A percentile compares a stretch with the other conserved stretches of the same genome.
phyloP scores from a whole-genome alignment of 2,888 invertebrate genomes.

The Patella caerulea region DNA sequence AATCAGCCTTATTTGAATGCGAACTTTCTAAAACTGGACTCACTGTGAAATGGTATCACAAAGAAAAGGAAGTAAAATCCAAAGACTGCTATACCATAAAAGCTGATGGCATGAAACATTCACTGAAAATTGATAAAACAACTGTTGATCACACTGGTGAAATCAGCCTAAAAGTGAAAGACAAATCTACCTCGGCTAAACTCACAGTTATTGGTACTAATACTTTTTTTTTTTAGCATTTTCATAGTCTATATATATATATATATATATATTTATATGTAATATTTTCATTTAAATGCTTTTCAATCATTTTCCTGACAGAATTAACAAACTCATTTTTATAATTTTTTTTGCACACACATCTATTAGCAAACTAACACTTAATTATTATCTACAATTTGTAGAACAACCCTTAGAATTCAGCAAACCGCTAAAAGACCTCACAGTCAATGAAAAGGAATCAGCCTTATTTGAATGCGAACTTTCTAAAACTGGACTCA shows the following conservation, averaged over 20 bases:
- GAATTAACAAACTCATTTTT: too few species aligned
- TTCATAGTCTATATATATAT: too few species aligned
- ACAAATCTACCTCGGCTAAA: slow-evolving; percentile 54
- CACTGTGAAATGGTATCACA: slow-evolving; percentile 89
- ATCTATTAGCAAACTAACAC: too few species aligned
- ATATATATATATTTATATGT: too few species aligned
- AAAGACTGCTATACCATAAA: slow-evolving; percentile 86
- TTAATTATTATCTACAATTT: background rate
- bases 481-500: slow-evolving; percentile 93
- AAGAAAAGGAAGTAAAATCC: slow-evolving; percentile 83
- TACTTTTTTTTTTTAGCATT: too few species aligned
- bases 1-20: slow-evolving; percentile 84
- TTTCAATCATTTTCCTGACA: too few species aligned
- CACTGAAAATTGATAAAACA: slow-evolving; percentile 52
- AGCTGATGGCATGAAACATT: slow-evolving; percentile 78
- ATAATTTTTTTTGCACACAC: too few species aligned
- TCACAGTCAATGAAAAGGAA: slow-evolving; percentile 40
- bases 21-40: slow-evolving; percentile 95
- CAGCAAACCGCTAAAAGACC: slow-evolving; percentile 35
- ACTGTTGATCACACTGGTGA: slow-evolving; percentile 57
- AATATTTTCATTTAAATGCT: too few species aligned
- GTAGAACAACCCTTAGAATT: slow-evolving; percentile 43
- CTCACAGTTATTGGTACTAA: slow-evolving; percentile 57
- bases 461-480: slow-evolving; percentile 88
- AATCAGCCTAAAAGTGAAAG: slow-evolving; percentile 57